A percentile compares a stretch with the other conserved stretches of the same genome.
Conservation (phyloP, 2,888 invertebrate species). For the Onchidella celtica region DNA sequence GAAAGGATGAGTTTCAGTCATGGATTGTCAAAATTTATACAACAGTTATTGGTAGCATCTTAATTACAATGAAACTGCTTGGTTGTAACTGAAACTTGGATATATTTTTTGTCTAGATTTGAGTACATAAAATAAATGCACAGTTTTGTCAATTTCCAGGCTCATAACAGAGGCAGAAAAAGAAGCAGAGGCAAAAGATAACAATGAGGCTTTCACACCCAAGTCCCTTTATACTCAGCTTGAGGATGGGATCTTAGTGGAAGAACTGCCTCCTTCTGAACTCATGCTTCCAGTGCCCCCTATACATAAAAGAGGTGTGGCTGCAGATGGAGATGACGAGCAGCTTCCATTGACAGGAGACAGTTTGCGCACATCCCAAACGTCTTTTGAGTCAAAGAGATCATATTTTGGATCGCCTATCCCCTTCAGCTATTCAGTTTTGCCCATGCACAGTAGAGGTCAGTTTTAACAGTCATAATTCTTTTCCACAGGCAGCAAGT, state of each 20-base stretch:
- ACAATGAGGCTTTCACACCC: conserved; percentile 2
- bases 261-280: conserved; percentile 70
- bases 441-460: conserved; percentile 70
- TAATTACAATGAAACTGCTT: too few relatives aligned
- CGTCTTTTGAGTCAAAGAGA: conserved; percentile 24
- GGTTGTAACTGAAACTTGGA: too few relatives aligned
- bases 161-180: conserved; percentile 42
- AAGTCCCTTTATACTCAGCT: conserved; percentile 67
- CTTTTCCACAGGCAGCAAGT: too few relatives aligned
- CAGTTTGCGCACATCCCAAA: conserved; percentile 31
- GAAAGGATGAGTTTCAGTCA: too few relatives aligned
- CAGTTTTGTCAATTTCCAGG: too few relatives aligned
- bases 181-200: neutral
- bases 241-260: conserved; percentile 72
- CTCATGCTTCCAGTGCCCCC: conserved; percentile 63
- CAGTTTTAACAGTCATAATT: neutral
- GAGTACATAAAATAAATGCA: too few relatives aligned
- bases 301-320: neutral
- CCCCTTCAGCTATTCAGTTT: conserved; percentile 63
- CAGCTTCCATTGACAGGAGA: conserved; percentile 5
- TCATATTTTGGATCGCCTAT: neutral
- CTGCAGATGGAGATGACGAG: neutral
- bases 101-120: too few relatives aligned
- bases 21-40: too few relatives aligned
- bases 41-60: too few relatives aligned